Conservation (phyloP, 1,140 invertebrate genomes). For the Neodiprion fabricii region DNA sequence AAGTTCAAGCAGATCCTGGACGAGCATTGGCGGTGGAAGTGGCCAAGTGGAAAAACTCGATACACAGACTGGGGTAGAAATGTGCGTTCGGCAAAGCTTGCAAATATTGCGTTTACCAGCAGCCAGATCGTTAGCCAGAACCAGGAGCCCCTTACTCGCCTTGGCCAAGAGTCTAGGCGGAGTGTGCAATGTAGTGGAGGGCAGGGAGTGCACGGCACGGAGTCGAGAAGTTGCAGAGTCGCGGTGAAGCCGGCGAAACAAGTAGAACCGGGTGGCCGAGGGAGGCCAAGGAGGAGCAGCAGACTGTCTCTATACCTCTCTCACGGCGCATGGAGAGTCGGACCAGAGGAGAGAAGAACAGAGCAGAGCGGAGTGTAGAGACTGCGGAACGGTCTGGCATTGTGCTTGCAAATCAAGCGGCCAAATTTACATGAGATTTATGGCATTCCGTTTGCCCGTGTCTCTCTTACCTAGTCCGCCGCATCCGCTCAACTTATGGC, state of each 20-base stretch:
- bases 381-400: slow-evolving; percentile 13
- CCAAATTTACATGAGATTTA: slow-evolving; percentile 16
- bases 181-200: no score
- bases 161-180: no score
- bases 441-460: background rate
- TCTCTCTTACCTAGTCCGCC: background rate
- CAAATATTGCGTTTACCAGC: no score
- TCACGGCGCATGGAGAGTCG: background rate
- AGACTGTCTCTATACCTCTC: background rate
- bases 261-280: background rate
- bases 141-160: no score
- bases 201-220: no score
- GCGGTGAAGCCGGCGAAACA: background rate
- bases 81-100: no score
- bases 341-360: background rate
- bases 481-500: background rate
- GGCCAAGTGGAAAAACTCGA: no score
- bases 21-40: no score
- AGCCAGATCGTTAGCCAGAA: no score
- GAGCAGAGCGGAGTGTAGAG: background rate
- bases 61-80: no score
- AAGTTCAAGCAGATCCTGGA: no score
- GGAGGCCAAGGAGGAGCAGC: slow-evolving; percentile 16
- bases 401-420: slow-evolving; percentile 13
- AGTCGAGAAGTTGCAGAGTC: no score